phyloP scores from a whole-genome alignment of 2,797 vertebrate species.

The Onychomys torridus region DNA sequence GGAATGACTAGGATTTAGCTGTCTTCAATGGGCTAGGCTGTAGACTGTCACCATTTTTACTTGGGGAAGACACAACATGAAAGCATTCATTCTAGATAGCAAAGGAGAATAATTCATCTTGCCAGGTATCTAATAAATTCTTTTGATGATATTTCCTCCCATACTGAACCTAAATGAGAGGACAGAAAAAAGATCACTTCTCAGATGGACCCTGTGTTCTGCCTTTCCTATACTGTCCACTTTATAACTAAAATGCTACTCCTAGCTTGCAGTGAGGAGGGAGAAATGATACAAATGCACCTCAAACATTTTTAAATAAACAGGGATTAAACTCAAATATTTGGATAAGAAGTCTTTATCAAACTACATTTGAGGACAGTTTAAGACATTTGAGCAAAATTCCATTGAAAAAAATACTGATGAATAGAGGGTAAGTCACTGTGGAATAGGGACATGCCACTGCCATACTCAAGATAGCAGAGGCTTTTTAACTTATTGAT shows the following conservation, averaged over 20 bases:
- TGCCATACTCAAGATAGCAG: background rate
- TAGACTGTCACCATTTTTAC: background rate
- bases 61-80: background rate
- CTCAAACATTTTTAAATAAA: conserved; percentile 4
- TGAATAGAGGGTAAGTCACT: background rate
- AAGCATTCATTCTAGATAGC: background rate
- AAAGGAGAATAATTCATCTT: background rate
- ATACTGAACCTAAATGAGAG: background rate
- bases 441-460: background rate
- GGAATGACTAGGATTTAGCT: background rate
- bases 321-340: background rate
- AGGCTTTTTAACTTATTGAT: background rate
- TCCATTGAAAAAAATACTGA: background rate
- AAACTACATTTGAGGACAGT: background rate
- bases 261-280: rapidly evolving
- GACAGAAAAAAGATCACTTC: background rate
- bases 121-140: background rate
- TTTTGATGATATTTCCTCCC: background rate
- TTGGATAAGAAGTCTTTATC: background rate
- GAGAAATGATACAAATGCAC: background rate
- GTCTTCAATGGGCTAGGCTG: background rate
- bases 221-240: background rate
- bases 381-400: conserved; percentile 23
- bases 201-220: rapidly evolving
- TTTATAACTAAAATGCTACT: background rate